phyloP scores from a whole-genome alignment of 2,113 vertebrate species.

The Mustela nigripes region DNA sequence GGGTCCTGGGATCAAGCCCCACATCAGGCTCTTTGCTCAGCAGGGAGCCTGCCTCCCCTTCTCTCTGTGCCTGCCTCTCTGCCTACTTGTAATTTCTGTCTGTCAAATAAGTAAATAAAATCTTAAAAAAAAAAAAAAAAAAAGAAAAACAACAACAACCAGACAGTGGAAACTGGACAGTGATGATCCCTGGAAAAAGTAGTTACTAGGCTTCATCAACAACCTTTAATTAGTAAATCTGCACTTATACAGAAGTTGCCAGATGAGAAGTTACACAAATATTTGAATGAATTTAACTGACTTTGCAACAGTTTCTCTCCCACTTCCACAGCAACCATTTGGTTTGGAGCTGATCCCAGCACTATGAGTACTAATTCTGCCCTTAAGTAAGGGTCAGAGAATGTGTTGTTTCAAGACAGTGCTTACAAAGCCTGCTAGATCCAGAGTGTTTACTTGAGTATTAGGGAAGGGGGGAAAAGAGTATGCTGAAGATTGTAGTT shows the following conservation, averaged over 20 bases:
- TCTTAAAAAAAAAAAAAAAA: too few species aligned
- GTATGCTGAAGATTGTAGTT: not conserved
- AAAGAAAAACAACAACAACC: not conserved
- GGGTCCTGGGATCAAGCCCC: too few species aligned
- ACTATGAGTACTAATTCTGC: slow-evolving; percentile 61
- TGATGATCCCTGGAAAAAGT: slow-evolving; percentile 12
- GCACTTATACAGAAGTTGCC: slow-evolving; percentile 32
- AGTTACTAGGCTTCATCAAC: not conserved
- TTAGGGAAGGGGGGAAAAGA: not conserved
- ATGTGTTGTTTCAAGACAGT: slow-evolving; percentile 35
- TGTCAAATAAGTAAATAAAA: too few species aligned
- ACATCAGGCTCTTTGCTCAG: too few species aligned
- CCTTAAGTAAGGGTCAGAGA: slow-evolving; percentile 30
- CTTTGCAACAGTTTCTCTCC: not conserved
- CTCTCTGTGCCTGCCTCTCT: too few species aligned
- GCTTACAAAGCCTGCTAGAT: slow-evolving; percentile 20
- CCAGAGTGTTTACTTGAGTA: slow-evolving; percentile 18
- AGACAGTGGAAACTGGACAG: not conserved
- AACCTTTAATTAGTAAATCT: not conserved
- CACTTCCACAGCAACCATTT: not conserved
- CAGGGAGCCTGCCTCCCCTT: too few species aligned
- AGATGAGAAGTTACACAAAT: slow-evolving; percentile 56
- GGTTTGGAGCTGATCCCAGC: slow-evolving; percentile 46
- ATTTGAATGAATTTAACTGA: slow-evolving; percentile 61
- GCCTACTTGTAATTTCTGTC: too few species aligned